These are phyloP conservation scores for Halictus quadricinctus DNA, from an alignment of 2,888 invertebrate genomes.

Conservation along the genomic window DNA sequence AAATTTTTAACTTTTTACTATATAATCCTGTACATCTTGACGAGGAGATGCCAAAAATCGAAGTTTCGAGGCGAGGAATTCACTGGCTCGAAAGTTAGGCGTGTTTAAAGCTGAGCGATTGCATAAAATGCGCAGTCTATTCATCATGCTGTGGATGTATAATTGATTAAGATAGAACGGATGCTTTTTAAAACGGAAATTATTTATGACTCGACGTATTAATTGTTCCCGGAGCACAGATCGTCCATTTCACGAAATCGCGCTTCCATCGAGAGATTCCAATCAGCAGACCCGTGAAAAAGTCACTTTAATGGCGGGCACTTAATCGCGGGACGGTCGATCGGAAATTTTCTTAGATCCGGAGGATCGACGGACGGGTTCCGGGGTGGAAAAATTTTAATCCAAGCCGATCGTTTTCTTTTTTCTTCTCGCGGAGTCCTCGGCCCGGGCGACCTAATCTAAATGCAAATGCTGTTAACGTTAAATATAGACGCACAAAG, in stretches of 20 bases:
- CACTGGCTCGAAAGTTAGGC: too few species aligned
- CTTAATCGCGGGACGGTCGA: slow-evolving; percentile 16
- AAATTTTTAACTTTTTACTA: too few species aligned
- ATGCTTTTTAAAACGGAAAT: background rate
- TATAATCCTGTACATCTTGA: too few species aligned
- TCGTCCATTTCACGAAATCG: background rate
- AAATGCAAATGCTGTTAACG: slow-evolving; percentile 38
- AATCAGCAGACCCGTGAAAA: slow-evolving; percentile 4
- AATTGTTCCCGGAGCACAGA: background rate
- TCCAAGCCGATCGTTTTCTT: background rate
- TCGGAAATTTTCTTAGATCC: slow-evolving; percentile 11
- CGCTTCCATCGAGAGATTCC: background rate
- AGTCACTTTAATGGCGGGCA: slow-evolving; percentile 19
- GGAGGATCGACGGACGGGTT: background rate
- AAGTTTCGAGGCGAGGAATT: too few species aligned
- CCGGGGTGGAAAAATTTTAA: background rate
- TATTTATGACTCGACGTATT: background rate
- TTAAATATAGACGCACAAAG: slow-evolving; percentile 26
- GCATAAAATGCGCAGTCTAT: too few species aligned
- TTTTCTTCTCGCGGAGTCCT: background rate
- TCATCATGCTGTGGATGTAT: too few species aligned
- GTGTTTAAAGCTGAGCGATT: too few species aligned
- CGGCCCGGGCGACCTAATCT: slow-evolving; percentile 10
- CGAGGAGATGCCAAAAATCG: too few species aligned
- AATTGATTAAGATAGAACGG: too few species aligned